Percentiles rank a stretch among this genome's conserved stretches.
Conservation (phyloP, 2,888 invertebrate genomes). For the Anoplius nigerrimus region DNA sequence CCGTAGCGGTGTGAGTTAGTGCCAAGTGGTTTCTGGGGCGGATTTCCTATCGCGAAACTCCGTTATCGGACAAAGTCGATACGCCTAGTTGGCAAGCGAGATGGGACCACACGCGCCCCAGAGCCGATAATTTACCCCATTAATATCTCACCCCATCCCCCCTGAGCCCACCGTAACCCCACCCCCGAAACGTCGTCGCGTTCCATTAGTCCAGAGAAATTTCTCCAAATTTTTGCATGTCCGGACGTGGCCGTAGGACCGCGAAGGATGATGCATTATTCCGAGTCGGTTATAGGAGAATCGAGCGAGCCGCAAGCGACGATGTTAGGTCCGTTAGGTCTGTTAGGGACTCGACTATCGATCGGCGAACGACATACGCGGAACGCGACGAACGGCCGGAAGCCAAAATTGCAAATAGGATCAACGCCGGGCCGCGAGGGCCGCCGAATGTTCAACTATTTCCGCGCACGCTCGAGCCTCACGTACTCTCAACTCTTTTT, state of each 20-base stretch:
- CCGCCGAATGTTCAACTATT: slow-evolving; percentile 1
- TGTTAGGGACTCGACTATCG: too few relatives aligned
- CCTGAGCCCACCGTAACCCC: slow-evolving; percentile 2
- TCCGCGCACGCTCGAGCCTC: neutral
- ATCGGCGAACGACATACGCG: too few relatives aligned
- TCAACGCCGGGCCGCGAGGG: neutral
- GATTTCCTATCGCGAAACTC: slow-evolving; percentile 52
- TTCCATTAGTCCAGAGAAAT: slow-evolving; percentile 30
- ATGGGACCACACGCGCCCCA: slow-evolving; percentile 22
- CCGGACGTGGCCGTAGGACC: neutral
- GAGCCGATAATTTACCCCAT: slow-evolving; percentile 39
- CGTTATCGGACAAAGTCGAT: slow-evolving; percentile 45
- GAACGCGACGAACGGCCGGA: too few relatives aligned
- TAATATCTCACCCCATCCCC: slow-evolving; percentile 29
- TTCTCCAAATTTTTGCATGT: slow-evolving; percentile 22
- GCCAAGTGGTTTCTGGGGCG: slow-evolving; percentile 58
- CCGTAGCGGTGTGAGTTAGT: slow-evolving; percentile 65
- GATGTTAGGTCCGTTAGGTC: neutral
- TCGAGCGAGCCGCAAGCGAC: slow-evolving; percentile 3
- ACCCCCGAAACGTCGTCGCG: neutral
- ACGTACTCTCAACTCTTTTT: too few relatives aligned
- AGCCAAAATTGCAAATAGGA: too few relatives aligned
- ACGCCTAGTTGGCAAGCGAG: slow-evolving; percentile 32
- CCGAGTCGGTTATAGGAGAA: neutral
- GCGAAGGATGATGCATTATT: slow-evolving; percentile 19